Base-by-base conservation (phyloP, 30 jellyfish, hydroid and myxozoan species). In the Cassiopea xamachana region DNA sequence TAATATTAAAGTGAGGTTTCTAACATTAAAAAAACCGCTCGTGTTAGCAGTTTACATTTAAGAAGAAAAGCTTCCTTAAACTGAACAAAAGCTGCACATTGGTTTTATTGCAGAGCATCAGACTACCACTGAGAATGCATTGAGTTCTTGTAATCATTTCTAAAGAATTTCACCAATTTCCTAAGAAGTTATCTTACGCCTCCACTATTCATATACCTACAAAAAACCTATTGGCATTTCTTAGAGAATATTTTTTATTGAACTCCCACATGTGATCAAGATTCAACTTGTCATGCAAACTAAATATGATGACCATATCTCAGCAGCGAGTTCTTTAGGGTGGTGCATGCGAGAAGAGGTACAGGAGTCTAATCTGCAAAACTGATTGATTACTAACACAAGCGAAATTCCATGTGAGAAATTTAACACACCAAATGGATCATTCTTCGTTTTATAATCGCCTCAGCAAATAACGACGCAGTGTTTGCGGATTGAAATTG, bases 381-480 rank as follows among this genome's bases (percentile, higher is more conserved):
- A 55, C 64, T 0, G 12, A 55, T 55, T 55, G 64, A 55, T 4
- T 5, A 64, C 15, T 64, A 4, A 64, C 14, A 59, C 8, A 17
- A 64, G 43, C 19, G 8, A 64, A 64, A 64, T 27, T 5, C 43
- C 43, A 64, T 14, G 15, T 5, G 19, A 27, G 15, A 64, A 14
- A 64, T 64, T 64, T 5, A 64, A 64, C 27, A 64, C 15, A 14
- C 16, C n/a, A 71, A 71, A 71, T 7, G 50, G 80, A 39, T 71
- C 80, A 1, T 10, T 71, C 5, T 71, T 71, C 55, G 27, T 6
- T 15, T 27, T 16, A 0, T 71, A 71, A 71, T 19, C 80, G 5
- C 51, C 39, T 71, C 51, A 7, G 80, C 10, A 71, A 19, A 71
- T 71, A 71, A 55, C 80, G 39, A 71, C 80, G 80, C 80, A 71